These are phyloP conservation scores for Lophochroa leadbeateri DNA, from an alignment of 2,113 vertebrate species.

Conservation along the genomic window DNA sequence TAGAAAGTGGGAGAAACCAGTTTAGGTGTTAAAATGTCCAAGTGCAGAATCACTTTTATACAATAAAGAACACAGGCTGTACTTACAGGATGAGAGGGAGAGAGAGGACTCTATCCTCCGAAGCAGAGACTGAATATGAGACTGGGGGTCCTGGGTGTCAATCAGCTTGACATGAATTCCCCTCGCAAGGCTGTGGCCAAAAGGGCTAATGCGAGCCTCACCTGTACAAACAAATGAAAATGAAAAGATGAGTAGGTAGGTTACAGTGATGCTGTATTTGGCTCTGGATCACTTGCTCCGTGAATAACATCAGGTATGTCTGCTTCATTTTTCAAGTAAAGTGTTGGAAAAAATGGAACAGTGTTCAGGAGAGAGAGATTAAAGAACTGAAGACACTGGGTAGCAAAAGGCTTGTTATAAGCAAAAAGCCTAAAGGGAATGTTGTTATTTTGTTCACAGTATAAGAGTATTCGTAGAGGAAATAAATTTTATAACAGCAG, in stretches of 20 bases:
- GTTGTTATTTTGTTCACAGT: neutral
- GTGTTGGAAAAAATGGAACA: neutral
- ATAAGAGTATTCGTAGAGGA: neutral
- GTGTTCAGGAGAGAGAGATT: neutral
- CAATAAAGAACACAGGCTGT: neutral
- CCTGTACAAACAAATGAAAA: conserved; percentile 61
- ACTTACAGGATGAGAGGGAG: conserved; percentile 65
- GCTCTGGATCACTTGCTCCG: neutral
- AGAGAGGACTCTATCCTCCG: conserved; percentile 67
- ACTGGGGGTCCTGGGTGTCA: conserved; percentile 7
- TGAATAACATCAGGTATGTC: neutral
- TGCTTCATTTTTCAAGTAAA: neutral
- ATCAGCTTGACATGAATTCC: conserved; percentile 55
- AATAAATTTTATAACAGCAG: neutral
- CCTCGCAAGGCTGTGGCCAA: conserved; percentile 36
- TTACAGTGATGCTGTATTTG: neutral
- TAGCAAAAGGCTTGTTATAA: neutral
- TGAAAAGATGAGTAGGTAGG: conserved; percentile 41
- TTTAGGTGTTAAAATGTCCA: neutral
- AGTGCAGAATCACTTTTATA: neutral
- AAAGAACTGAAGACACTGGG: neutral
- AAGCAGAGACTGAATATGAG: conserved; percentile 45
- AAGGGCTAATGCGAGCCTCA: conserved; percentile 2
- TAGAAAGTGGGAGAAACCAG: neutral
- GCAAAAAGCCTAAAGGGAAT: neutral